Conservation (phyloP, 1,140 invertebrate species). For the Apolygus lucorum region DNA sequence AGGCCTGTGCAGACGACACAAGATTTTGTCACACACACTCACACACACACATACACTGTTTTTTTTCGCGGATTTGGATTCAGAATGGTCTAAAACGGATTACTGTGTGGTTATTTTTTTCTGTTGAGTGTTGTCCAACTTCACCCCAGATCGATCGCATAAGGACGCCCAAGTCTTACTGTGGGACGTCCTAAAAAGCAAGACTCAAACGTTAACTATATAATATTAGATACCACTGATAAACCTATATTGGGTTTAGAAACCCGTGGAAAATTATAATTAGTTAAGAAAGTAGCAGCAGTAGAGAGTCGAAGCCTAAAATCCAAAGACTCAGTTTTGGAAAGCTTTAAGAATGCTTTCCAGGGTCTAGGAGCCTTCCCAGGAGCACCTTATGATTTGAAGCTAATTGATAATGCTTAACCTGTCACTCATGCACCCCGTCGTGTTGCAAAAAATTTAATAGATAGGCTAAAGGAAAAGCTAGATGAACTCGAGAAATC, state of each 20-base stretch:
- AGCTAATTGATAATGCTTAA: not conserved
- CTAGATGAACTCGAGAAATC: slow-evolving; percentile 14
- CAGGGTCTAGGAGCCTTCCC: slow-evolving; percentile 13
- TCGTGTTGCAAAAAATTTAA: slow-evolving; percentile 21
- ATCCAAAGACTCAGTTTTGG: slow-evolving; percentile 12
- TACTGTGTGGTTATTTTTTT: no score
- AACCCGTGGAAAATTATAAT: not conserved
- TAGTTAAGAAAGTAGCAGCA: slow-evolving; percentile 12
- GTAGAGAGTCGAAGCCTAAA: slow-evolving; percentile 3
- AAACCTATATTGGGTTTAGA: slow-evolving; percentile 20
- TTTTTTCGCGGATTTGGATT: no score
- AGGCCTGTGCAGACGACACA: no score
- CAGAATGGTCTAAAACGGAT: no score
- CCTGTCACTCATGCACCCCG: slow-evolving; percentile 10
- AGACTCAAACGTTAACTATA: slow-evolving; percentile 8
- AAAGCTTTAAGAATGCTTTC: slow-evolving; percentile 10
- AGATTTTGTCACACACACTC: no score
- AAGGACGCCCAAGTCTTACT: no score
- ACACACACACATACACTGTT: no score
- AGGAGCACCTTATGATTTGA: slow-evolving; percentile 15
- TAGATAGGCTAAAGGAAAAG: slow-evolving; percentile 12
- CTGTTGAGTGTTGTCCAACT: no score
- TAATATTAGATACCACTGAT: slow-evolving; percentile 15
- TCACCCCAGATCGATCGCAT: no score
- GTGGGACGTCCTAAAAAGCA: no score